A percentile compares a stretch with the other conserved stretches of the same genome.
Conservation (phyloP, 1,140 invertebrate genomes). For the Drosophila ambigua region DNA sequence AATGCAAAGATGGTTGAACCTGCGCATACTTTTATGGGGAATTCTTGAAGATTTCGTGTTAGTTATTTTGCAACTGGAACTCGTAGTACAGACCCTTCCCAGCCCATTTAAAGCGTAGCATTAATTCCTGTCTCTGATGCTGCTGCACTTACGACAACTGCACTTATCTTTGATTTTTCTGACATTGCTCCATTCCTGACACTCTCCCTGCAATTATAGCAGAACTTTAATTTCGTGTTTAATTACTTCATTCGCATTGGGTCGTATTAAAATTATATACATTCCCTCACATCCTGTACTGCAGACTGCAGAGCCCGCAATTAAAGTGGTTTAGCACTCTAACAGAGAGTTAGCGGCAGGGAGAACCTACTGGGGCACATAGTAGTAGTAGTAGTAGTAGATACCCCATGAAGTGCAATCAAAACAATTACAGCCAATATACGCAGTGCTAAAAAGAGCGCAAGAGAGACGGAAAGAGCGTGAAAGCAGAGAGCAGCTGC, state of each 20-base stretch:
- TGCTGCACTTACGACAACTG: too few relatives aligned
- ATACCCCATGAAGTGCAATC: constrained; percentile 76
- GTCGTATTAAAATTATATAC: constrained; percentile 39
- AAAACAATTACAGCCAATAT: constrained; percentile 81
- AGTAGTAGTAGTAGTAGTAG: background rate
- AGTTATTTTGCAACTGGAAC: too few relatives aligned
- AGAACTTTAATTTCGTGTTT: constrained; percentile 34
- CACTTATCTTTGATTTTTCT: background rate
- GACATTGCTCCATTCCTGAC: background rate
- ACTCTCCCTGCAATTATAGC: constrained; percentile 1
- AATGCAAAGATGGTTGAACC: too few relatives aligned
- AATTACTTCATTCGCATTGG: constrained; percentile 46
- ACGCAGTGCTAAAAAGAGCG: constrained; percentile 58
- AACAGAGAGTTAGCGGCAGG: constrained; percentile 18
- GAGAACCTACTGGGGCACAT: background rate
- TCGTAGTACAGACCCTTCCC: too few relatives aligned
- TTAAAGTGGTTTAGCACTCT: constrained; percentile 57
- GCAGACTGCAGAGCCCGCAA: constrained; percentile 31
- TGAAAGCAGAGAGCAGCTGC: constrained; percentile 14
- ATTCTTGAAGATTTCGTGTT: too few relatives aligned
- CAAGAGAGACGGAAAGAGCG: constrained; percentile 20
- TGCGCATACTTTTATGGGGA: too few relatives aligned
- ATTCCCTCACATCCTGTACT: constrained; percentile 26
- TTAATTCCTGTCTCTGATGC: too few relatives aligned
- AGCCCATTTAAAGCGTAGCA: too few relatives aligned